These are phyloP conservation scores for Sebastes steindachneri DNA, from an alignment of 2,797 vertebrate genomes.

Conservation along the genomic window DNA sequence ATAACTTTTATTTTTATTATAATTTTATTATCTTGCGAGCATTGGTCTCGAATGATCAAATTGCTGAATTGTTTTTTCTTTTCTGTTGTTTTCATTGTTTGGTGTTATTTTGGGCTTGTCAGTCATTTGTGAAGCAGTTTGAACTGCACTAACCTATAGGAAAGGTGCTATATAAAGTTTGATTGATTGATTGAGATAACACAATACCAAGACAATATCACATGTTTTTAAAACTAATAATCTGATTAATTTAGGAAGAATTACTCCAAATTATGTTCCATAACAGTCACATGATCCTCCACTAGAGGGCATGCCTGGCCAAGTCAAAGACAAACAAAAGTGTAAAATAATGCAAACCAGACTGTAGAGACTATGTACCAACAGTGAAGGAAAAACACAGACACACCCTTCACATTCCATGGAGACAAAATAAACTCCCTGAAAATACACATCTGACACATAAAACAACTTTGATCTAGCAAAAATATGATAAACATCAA, in stretches of 20 bases:
- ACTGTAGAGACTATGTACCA: conserved; percentile 25
- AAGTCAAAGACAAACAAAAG: conserved; percentile 24
- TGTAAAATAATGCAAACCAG: conserved; percentile 58
- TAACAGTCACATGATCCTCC: conserved; percentile 33
- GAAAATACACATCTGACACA: background rate
- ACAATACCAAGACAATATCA: background rate
- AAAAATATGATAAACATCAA: background rate
- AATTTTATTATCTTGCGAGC: too few relatives aligned
- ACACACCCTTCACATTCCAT: conserved; percentile 78
- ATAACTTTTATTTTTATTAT: too few relatives aligned
- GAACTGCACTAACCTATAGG: too few relatives aligned
- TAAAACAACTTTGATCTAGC: background rate
- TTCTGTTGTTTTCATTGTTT: too few relatives aligned
- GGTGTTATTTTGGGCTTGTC: too few relatives aligned
- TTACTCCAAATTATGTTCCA: background rate
- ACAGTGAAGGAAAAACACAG: conserved; percentile 67
- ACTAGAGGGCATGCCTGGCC: conserved; percentile 68
- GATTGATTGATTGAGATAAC: background rate
- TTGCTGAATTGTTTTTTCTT: too few relatives aligned
- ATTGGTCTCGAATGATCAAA: too few relatives aligned
- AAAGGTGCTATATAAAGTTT: too few relatives aligned
- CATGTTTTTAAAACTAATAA: background rate
- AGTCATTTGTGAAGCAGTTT: too few relatives aligned
- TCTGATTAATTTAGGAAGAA: background rate
- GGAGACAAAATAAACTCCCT: background rate